Percentiles rank a stretch among this genome's conserved stretches.
Conservation (phyloP, 2,113 vertebrate genomes). For the Barnardius zonarius region DNA sequence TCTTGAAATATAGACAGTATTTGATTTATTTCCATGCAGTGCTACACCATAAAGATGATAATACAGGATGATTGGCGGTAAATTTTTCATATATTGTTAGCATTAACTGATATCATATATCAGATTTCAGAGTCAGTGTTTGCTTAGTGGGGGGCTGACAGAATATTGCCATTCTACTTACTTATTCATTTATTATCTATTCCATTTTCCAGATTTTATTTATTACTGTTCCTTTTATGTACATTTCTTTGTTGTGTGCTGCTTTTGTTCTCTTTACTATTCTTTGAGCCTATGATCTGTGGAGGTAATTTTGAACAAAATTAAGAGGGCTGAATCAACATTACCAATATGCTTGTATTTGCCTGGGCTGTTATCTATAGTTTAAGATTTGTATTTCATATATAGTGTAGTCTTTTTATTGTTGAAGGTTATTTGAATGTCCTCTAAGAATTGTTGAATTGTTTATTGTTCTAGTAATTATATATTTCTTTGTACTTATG, state of each 20-base stretch:
- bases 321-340: constrained; percentile 57
- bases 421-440: constrained; percentile 26
- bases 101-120: constrained; percentile 14
- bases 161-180: constrained; percentile 1
- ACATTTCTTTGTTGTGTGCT: constrained; percentile 4
- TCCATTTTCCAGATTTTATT: constrained; percentile 32
- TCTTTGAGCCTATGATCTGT: constrained; percentile 28
- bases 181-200: constrained; percentile 25
- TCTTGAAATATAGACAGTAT: neutral
- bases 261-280: constrained; percentile 24
- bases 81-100: constrained; percentile 5
- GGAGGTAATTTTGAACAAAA: constrained; percentile 50
- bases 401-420: constrained; percentile 2
- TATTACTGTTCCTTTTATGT: constrained; percentile 9
- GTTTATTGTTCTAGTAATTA: constrained; percentile 57
- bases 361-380: constrained; percentile 21
- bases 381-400: constrained; percentile 34
- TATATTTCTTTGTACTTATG: neutral
- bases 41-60: neutral
- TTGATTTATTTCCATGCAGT: neutral
- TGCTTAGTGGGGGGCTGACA: neutral
- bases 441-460: constrained; percentile 21
- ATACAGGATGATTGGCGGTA: neutral
- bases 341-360: constrained; percentile 21
- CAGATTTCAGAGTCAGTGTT: neutral